Evolutionary conservation across 2,797 vertebrate species (phyloP).

Genomic region (Chaetodon trifasciatus): DNA sequence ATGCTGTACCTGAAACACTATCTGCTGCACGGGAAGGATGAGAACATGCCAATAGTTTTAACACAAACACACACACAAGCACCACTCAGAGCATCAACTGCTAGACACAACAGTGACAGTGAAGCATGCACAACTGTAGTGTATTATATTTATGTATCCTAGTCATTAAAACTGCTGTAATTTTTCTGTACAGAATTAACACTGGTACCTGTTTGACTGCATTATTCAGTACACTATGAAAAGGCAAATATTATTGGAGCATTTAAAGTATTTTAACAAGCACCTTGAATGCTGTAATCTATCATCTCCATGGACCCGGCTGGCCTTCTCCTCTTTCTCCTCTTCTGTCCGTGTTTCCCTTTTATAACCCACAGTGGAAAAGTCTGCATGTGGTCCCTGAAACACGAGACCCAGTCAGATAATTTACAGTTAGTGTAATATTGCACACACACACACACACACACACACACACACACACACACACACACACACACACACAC

Average conservation of each 20-base stretch:
- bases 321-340: constrained; percentile 25
- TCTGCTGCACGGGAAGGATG: constrained; percentile 55
- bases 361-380: constrained; percentile 44
- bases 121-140: background rate
- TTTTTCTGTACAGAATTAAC: constrained; percentile 3
- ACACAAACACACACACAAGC: constrained; percentile 35
- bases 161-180: background rate
- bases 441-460: constrained; percentile 21
- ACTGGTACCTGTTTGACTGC: background rate
- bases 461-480: constrained; percentile 4
- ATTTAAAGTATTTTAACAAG: background rate
- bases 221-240: background rate
- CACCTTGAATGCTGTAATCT: constrained; percentile 60
- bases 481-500: background rate
- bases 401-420: constrained; percentile 67
- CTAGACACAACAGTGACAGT: constrained; percentile 5
- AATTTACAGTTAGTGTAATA: constrained; percentile 20
- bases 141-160: background rate
- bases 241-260: background rate
- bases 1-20: constrained; percentile 67
- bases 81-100: constrained; percentile 52
- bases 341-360: constrained; percentile 7
- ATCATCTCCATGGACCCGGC: constrained; percentile 3
- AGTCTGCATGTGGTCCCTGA: constrained; percentile 67
- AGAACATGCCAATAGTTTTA: constrained; percentile 58